Evolutionary conservation across 92 coral and sea anemone species (phyloP).

Genomic region (Epizoanthus fatuus): DNA sequence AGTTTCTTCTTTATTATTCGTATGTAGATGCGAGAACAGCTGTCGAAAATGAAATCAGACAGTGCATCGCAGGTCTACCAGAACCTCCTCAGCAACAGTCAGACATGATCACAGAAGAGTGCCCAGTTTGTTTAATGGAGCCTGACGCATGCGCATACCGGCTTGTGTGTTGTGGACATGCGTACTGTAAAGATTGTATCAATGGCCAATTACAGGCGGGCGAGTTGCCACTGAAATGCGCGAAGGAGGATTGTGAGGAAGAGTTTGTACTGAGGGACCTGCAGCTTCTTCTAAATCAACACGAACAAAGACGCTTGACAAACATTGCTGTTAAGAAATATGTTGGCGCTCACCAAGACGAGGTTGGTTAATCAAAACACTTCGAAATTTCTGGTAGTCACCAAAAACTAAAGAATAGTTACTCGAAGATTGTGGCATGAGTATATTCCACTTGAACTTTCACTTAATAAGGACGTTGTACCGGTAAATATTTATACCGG

Average conservation of each 20-base stretch:
- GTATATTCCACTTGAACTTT: no score
- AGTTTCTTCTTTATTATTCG: no score
- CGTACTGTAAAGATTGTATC: conserved; percentile 78
- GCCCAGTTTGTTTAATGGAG: conserved; percentile 85
- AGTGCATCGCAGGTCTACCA: conserved; percentile 43
- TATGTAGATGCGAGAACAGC: conserved; percentile 49
- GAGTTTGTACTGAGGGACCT: conserved; percentile 68
- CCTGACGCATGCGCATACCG: conserved; percentile 70
- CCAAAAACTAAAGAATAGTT: no score
- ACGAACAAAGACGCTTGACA: conserved; percentile 50
- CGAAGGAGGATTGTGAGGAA: conserved; percentile 71
- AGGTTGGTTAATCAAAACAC: neutral
- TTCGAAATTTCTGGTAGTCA: no score
- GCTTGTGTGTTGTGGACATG: conserved; percentile 93
- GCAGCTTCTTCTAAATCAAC: conserved; percentile 55
- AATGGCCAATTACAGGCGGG: conserved; percentile 68
- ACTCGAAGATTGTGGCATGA: no score
- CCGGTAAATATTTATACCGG: no score
- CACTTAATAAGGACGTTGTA: no score
- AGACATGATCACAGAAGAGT: conserved; percentile 38
- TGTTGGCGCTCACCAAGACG: conserved; percentile 61
- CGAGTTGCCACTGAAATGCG: conserved; percentile 84
- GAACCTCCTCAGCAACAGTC: conserved; percentile 4
- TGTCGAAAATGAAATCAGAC: conserved; percentile 49
- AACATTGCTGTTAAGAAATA: conserved; percentile 60